Evolutionary conservation across 30 jellyfish, hydroid and myxozoan genomes (phyloP).

Genomic region (Aurelia aurita complex sp. Pacific): DNA sequence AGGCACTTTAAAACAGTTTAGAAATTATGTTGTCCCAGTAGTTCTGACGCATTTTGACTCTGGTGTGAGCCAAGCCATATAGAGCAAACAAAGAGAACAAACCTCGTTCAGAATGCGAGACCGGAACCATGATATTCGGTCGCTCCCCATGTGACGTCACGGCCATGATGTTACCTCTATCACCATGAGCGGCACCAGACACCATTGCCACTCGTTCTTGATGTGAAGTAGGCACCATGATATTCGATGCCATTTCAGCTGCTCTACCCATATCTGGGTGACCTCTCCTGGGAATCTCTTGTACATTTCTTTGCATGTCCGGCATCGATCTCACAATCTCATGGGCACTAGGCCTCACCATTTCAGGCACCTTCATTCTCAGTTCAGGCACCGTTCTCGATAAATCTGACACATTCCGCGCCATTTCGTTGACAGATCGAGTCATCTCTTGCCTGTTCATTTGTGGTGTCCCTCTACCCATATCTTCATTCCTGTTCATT

Average conservation of each 20-base stretch:
- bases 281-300: conserved; percentile 50
- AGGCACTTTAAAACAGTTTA: no score
- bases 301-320: conserved; percentile 41
- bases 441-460: conserved; percentile 40
- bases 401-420: conserved; percentile 1
- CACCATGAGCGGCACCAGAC: conserved; percentile 46
- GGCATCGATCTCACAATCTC: conserved; percentile 40
- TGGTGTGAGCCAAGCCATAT: no score
- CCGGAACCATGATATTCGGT: conserved; percentile 44
- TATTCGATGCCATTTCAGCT: conserved; percentile 46
- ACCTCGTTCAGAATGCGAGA: conserved; percentile 73
- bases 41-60: no score
- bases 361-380: conserved; percentile 64
- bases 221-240: conserved; percentile 58
- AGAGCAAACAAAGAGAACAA: not conserved
- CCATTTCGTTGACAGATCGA: conserved; percentile 42
- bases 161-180: conserved; percentile 48
- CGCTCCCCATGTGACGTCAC: conserved; percentile 61
- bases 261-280: conserved; percentile 50
- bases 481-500: conserved; percentile 27
- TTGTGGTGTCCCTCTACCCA: conserved; percentile 47
- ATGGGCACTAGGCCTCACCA: conserved; percentile 16
- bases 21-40: no score
- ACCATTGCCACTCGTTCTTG: conserved; percentile 58
- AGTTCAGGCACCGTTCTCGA: conserved; percentile 34